phyloP scores from a whole-genome alignment of 2,113 vertebrate species.

The Macaca nemestrina region DNA sequence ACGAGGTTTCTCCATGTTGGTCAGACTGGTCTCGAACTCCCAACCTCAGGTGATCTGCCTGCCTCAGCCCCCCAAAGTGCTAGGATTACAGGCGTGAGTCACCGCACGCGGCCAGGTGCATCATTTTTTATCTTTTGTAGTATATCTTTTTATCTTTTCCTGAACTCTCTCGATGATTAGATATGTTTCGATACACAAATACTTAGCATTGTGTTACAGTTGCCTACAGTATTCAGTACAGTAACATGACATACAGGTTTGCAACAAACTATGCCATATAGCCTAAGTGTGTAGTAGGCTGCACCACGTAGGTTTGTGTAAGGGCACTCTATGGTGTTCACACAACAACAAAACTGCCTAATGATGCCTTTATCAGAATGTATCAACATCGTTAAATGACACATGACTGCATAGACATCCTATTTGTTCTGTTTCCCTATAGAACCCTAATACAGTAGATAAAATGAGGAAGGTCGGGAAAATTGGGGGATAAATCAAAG shows the following conservation, averaged over 20 bases:
- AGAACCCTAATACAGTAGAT: neutral
- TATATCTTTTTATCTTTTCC: neutral
- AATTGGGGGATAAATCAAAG: neutral
- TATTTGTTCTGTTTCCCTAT: neutral
- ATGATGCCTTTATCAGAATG: neutral
- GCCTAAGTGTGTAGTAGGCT: neutral
- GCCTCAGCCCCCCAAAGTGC: no score
- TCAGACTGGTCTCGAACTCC: no score
- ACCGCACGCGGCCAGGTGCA: neutral
- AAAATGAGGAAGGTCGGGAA: neutral
- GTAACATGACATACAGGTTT: neutral
- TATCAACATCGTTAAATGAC: neutral
- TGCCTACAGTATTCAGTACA: neutral
- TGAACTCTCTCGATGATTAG: neutral
- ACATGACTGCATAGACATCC: neutral
- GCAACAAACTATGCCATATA: neutral
- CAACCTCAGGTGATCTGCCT: no score
- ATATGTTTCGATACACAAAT: neutral
- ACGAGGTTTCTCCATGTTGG: no score
- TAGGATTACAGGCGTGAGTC: no score
- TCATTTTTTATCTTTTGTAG: no score
- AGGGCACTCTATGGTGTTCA: neutral
- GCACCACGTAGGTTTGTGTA: neutral
- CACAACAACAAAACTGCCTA: neutral
- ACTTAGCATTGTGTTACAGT: neutral